Percentiles rank a stretch among this genome's conserved stretches.
phyloP scores from a whole-genome alignment of 1,140 invertebrate genomes.

The Aphis gossypii region DNA sequence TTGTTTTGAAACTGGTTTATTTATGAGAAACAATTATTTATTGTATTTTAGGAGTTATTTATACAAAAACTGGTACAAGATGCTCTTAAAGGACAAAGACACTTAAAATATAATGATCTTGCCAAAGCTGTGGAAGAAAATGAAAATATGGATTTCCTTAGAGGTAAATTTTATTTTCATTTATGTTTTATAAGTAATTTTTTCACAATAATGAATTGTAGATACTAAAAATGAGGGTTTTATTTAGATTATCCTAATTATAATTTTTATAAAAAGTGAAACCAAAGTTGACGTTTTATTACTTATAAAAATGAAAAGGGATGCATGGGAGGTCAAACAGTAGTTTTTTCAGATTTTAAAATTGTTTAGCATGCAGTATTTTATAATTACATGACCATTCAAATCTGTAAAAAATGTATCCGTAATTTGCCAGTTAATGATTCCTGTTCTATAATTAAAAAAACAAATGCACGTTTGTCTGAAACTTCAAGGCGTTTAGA shows the following conservation, averaged over 20 bases:
- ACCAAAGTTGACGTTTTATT: neutral
- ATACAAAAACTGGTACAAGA: constrained; percentile 72
- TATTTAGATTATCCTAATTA: neutral
- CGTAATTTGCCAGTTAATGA: too few species aligned
- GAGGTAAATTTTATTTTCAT: constrained; percentile 61
- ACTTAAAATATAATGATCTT: constrained; percentile 74
- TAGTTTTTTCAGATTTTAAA: too few species aligned
- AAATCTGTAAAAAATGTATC: too few species aligned
- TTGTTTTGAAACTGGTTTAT: neutral
- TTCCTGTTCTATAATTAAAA: too few species aligned
- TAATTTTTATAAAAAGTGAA: neutral
- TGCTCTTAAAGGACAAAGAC: constrained; percentile 67
- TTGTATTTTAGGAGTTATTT: constrained; percentile 70
- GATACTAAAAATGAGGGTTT: neutral
- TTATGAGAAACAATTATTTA: constrained; percentile 28
- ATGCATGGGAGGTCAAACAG: too few species aligned
- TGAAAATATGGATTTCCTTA: constrained; percentile 72
- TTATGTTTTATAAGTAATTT: neutral
- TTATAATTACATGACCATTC: too few species aligned
- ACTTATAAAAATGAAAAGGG: neutral
- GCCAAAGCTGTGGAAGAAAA: constrained; percentile 74
- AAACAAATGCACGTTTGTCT: too few species aligned
- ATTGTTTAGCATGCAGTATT: too few species aligned
- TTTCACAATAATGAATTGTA: neutral
- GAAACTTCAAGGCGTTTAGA: too few species aligned